Percentiles rank a stretch among this genome's conserved stretches.
These are phyloP conservation scores for Thalpophila matura DNA, from an alignment of 2,888 invertebrate species.

Conservation along the genomic window DNA sequence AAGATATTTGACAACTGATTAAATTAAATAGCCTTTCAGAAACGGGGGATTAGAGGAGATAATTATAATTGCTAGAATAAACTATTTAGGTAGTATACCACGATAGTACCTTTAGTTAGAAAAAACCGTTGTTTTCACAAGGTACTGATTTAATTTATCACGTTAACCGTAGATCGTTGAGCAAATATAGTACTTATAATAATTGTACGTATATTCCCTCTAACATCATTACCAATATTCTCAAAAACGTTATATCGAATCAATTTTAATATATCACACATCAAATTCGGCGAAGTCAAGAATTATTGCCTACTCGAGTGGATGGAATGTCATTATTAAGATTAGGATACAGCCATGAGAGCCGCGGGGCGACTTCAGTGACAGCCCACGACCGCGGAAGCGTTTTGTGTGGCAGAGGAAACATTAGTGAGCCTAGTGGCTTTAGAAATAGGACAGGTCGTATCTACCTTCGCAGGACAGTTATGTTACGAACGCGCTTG, in stretches of 20 bases:
- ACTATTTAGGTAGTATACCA: too few species aligned
- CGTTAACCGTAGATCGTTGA: too few species aligned
- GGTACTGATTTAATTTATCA: too few species aligned
- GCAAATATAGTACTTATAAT: too few species aligned
- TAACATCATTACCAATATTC: neutral
- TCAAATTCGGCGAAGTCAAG: slow-evolving; percentile 31
- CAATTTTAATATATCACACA: slow-evolving; percentile 26
- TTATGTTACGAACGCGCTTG: slow-evolving; percentile 2
- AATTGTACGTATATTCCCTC: too few species aligned
- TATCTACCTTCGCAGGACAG: slow-evolving; percentile 1
- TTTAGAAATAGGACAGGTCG: slow-evolving; percentile 29
- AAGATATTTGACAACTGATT: too few species aligned
- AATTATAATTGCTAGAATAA: too few species aligned
- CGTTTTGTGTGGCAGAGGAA: slow-evolving; percentile 40
- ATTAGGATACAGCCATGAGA: slow-evolving; percentile 35
- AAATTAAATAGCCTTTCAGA: too few species aligned
- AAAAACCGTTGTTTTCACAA: too few species aligned
- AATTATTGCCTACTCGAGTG: slow-evolving; percentile 39
- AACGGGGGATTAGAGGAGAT: too few species aligned
- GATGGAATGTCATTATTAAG: slow-evolving; percentile 46
- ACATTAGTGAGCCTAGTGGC: slow-evolving; percentile 38
- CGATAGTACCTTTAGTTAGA: too few species aligned
- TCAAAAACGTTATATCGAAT: slow-evolving; percentile 16
- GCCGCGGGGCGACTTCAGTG: slow-evolving; percentile 2
- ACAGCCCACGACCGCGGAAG: slow-evolving; percentile 36